Conservation (phyloP, 2,797 vertebrate species). For the Siniperca obscura region DNA sequence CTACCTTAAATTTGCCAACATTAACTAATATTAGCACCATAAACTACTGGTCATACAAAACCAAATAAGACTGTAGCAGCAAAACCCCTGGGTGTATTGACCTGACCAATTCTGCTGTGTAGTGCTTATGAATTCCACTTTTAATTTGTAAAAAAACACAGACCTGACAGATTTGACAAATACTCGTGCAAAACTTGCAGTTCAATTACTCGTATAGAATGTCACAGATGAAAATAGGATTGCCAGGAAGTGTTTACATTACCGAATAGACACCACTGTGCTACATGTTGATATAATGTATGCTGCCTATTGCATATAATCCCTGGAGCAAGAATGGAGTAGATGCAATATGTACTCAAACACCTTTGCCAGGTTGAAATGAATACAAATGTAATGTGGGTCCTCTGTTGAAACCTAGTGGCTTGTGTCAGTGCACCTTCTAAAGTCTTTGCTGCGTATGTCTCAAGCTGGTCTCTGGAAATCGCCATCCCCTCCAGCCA, state of each 20-base stretch:
- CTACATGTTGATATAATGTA: slow-evolving; percentile 46
- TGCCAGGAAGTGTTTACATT: slow-evolving; percentile 53
- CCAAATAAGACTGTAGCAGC: background rate
- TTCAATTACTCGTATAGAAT: slow-evolving; percentile 45
- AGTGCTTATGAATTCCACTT: background rate
- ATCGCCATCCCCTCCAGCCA: slow-evolving; percentile 64
- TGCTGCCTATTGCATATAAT: slow-evolving; percentile 47
- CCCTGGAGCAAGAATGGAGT: slow-evolving; percentile 43
- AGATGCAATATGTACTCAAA: slow-evolving; percentile 47
- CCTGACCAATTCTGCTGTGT: background rate
- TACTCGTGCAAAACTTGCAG: slow-evolving; percentile 35
- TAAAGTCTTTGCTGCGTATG: slow-evolving; percentile 40
- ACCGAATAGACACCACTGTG: slow-evolving; percentile 11
- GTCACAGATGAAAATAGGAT: slow-evolving; percentile 57
- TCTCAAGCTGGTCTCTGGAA: slow-evolving; percentile 51
- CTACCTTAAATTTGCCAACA: background rate
- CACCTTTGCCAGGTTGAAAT: slow-evolving; percentile 50
- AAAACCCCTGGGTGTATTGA: background rate
- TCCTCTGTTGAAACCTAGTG: slow-evolving; percentile 46
- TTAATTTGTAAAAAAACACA: slow-evolving; percentile 18
- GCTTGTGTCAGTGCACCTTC: slow-evolving; percentile 41
- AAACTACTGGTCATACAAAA: background rate
- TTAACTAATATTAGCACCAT: background rate
- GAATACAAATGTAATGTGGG: slow-evolving; percentile 53
- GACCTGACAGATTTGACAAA: slow-evolving; percentile 66